Evolutionary conservation across 2,888 invertebrate genomes (phyloP), one percentile per base, ranked within the genome.

Genomic region (Mechanitis mazaeus): DNA sequence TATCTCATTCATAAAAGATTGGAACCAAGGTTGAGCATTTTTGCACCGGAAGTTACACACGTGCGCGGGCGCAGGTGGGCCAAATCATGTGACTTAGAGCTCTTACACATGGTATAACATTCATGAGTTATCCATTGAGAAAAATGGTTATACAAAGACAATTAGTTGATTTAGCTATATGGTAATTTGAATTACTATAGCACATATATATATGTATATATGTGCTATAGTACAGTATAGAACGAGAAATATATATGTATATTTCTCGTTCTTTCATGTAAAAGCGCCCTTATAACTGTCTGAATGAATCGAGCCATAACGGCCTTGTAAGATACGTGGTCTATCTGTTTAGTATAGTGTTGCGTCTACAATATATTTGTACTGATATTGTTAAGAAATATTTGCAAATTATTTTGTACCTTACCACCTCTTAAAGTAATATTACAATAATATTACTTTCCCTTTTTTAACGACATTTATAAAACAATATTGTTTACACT

Each of bases 11-110:
- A 67, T 61, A 69, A 66, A 67, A 58, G 59, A 63, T 65, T 64
- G 63, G 67, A 56, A 66, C 63, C 57, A 55, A 59, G 65, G 62
- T 64, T 54, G 69, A 64, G 20, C 64, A 68, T 69, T 68, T 71
- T 70, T 65, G 68, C 68, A 69, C 61, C 68, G 70, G 69, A 67
- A 68, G 67, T 64, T 68, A 65, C 65, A 64, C 77, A 75, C 74
- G 72, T 76, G 80, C 75, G 74, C 73, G 35, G 12, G 75, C 73
- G 75, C 79, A 80, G 75, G 80, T 79, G 78, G 65, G 57, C 64
- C 42, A 54, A 61, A 64, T 60, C 59, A 64, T 59, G 47, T 33
- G 58, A 33, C 53, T 64, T 63, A 58, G 45, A 58, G 45, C 54
- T 54, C 35, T 54, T n/a, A 35, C 59, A 66, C 60, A 66, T 42